phyloP scores from a whole-genome alignment of 30 jellyfish, hydroid and myxozoan genomes.

The Clytia hemisphaerica region DNA sequence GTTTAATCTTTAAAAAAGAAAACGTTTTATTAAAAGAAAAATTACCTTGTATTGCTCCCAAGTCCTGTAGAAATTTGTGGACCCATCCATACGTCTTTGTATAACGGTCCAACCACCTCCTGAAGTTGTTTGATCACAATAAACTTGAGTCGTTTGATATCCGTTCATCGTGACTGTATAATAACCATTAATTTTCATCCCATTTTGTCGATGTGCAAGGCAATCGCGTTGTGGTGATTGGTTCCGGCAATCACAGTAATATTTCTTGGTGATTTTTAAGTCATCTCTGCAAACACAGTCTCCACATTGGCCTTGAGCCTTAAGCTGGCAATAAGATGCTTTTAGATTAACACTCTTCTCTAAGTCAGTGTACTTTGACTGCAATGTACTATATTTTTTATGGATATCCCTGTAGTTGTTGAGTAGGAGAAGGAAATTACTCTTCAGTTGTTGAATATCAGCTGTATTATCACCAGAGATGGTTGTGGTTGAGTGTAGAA shows the following conservation, averaged over 20 bases:
- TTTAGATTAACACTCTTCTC: background rate
- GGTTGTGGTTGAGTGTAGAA: no score
- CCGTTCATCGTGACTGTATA: background rate
- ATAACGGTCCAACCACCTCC: slow-evolving; percentile 27
- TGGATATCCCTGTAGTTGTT: no score
- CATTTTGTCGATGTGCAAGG: background rate
- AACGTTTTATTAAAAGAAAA: no score
- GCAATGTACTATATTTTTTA: no score
- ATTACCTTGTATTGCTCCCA: slow-evolving; percentile 6
- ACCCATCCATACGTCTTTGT: background rate
- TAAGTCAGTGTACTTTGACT: no score
- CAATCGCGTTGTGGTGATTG: slow-evolving; percentile 1
- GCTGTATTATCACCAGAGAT: no score
- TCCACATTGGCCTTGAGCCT: background rate
- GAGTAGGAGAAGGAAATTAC: no score
- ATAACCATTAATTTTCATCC: slow-evolving; percentile 1
- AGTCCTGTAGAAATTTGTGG: background rate
- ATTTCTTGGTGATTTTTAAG: background rate
- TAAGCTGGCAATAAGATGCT: background rate
- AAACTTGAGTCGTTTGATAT: background rate
- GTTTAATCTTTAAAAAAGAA: no score
- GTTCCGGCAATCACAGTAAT: slow-evolving; percentile 20
- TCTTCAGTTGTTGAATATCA: no score
- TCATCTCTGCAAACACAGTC: background rate
- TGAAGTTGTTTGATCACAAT: slow-evolving; percentile 13